Evolutionary conservation across 2,797 vertebrate genomes (phyloP).

Genomic region (Remorina albescens): DNA sequence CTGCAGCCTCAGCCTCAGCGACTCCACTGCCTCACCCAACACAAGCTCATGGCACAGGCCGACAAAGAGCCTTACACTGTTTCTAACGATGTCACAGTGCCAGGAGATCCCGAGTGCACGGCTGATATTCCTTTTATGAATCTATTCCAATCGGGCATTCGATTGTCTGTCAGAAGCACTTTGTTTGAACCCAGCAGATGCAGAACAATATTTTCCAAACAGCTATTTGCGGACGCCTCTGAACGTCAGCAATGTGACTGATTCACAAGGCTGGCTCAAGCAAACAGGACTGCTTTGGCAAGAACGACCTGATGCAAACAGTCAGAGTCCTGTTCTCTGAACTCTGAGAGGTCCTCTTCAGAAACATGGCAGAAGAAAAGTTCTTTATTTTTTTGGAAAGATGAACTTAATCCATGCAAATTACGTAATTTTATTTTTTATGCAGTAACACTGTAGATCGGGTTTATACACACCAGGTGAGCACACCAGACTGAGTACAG

Average conservation of each 20-base stretch:
- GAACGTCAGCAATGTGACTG: conserved; percentile 41
- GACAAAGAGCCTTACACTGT: conserved; percentile 17
- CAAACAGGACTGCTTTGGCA: conserved; percentile 22
- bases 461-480: conserved; percentile 19
- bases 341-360: conserved; percentile 9
- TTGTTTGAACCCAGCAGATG: conserved; percentile 32
- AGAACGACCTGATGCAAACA: background rate
- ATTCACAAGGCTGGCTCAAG: conserved; percentile 24
- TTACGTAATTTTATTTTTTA: conserved; percentile 48
- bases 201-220: conserved; percentile 28
- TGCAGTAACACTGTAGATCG: conserved; percentile 33
- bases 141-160: background rate
- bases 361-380: conserved; percentile 15
- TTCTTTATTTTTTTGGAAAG: conserved; percentile 10
- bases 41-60: conserved; percentile 22
- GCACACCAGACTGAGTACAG: background rate
- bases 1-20: conserved; percentile 15
- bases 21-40: conserved; percentile 4
- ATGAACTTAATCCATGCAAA: conserved; percentile 30
- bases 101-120: background rate
- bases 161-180: conserved; percentile 3
- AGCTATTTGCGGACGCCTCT: conserved; percentile 56
- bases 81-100: conserved; percentile 35
- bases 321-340: conserved; percentile 13
- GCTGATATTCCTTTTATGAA: conserved; percentile 16